phyloP scores from a whole-genome alignment of 2,888 invertebrate genomes.

The Mimas tiliae region DNA sequence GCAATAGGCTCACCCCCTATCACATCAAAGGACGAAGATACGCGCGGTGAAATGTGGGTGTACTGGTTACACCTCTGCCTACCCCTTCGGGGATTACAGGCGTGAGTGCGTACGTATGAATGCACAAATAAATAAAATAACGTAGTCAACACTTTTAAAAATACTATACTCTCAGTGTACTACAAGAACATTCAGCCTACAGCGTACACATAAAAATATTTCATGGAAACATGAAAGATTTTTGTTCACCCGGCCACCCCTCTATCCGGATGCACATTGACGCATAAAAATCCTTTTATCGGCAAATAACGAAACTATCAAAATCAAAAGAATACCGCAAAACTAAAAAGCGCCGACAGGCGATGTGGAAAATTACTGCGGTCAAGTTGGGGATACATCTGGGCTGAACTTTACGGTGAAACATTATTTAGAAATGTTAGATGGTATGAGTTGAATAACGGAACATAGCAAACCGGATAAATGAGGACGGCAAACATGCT shows the following conservation, averaged over 20 bases:
- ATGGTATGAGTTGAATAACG: neutral
- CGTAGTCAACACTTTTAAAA: neutral
- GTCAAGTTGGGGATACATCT: constrained; percentile 31
- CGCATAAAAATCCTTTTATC: constrained; percentile 45
- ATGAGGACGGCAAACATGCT: too few relatives aligned
- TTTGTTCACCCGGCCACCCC: neutral
- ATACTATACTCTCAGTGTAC: neutral
- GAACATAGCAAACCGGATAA: too few relatives aligned
- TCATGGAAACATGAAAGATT: constrained; percentile 10
- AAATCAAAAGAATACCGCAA: constrained; percentile 45
- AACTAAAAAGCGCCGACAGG: constrained; percentile 42
- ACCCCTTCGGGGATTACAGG: too few relatives aligned
- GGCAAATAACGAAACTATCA: constrained; percentile 44
- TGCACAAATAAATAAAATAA: too few relatives aligned
- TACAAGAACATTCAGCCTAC: neutral
- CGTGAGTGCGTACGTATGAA: too few relatives aligned
- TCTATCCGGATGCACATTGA: constrained; percentile 34
- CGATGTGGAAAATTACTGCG: constrained; percentile 47
- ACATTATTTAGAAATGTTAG: neutral
- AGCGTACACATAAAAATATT: neutral
- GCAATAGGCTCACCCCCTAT: too few relatives aligned
- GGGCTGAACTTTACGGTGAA: neutral
- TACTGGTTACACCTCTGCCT: too few relatives aligned
- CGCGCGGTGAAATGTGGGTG: too few relatives aligned
- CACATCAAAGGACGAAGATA: too few relatives aligned